These are phyloP conservation scores for Blennius ocellaris DNA, from an alignment of 2,113 vertebrate species.

Conservation along the genomic window DNA sequence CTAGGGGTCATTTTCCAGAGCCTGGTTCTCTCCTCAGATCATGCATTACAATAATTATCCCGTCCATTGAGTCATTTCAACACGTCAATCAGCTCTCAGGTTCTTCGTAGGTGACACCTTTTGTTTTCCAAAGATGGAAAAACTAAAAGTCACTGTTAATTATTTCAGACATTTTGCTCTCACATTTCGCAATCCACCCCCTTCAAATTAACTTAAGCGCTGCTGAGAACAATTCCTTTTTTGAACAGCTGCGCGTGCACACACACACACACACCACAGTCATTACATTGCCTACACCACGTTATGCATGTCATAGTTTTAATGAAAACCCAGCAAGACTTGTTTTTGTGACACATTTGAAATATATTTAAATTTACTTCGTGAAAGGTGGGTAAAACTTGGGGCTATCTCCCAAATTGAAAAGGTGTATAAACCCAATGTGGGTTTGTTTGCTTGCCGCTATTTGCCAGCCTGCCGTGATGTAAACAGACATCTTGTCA, in stretches of 20 bases:
- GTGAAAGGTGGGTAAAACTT: conserved; percentile 6
- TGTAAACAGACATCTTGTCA: conserved; percentile 58
- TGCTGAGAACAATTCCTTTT: conserved; percentile 34
- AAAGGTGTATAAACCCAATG: neutral
- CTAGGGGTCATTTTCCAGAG: conserved; percentile 1
- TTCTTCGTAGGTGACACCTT: conserved; percentile 9
- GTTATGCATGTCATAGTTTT: neutral
- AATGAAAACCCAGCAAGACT: neutral
- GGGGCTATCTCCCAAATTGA: conserved; percentile 7
- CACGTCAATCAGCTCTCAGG: neutral
- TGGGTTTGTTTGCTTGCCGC: conserved; percentile 40
- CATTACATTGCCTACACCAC: neutral
- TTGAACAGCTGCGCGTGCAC: neutral
- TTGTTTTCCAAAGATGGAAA: conserved; percentile 14
- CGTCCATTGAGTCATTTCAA: conserved; percentile 6
- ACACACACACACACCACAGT: neutral
- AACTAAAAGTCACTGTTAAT: conserved; percentile 34
- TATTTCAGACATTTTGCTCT: conserved; percentile 20
- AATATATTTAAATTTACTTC: neutral
- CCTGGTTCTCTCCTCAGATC: conserved; percentile 15
- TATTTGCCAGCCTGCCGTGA: conserved; percentile 32
- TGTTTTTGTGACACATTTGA: conserved; percentile 15
- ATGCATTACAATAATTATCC: conserved; percentile 14
- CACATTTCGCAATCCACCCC: conserved; percentile 37
- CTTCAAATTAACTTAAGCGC: conserved; percentile 46